These are phyloP conservation scores for Euphydryas editha DNA, from an alignment of 2,888 invertebrate genomes.

Conservation along the genomic window DNA sequence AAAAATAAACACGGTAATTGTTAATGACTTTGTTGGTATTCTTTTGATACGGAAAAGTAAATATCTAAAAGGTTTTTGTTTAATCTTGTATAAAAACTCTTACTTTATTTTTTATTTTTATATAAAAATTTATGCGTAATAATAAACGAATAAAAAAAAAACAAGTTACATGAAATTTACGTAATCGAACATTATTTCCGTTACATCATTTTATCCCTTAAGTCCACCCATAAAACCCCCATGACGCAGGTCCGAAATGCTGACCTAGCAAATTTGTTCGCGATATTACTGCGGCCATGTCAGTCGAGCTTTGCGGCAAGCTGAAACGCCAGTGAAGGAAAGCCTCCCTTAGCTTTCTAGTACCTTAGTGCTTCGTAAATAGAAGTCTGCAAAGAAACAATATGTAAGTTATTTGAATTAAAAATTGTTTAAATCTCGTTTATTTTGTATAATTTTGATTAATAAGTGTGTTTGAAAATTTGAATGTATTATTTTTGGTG, in stretches of 20 bases:
- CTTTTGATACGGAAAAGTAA: too few relatives aligned
- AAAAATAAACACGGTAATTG: too few relatives aligned
- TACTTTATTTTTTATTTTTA: too few relatives aligned
- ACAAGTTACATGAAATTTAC: not conserved
- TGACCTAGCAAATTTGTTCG: constrained; percentile 53
- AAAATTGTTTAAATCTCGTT: constrained; percentile 11
- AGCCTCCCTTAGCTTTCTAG: constrained; percentile 24
- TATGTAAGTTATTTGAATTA: constrained; percentile 41
- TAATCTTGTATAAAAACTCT: too few relatives aligned
- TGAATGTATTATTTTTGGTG: not conserved
- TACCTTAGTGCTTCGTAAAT: constrained; percentile 20
- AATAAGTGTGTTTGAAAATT: not conserved
- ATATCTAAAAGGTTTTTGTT: too few relatives aligned
- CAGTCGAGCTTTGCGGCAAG: constrained; percentile 74
- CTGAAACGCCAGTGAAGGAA: constrained; percentile 56
- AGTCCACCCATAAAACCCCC: constrained; percentile 31
- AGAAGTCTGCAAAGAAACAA: constrained; percentile 19
- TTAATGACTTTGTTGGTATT: too few relatives aligned
- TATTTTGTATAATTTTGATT: not conserved
- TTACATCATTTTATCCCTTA: constrained; percentile 25
- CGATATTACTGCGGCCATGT: constrained; percentile 76
- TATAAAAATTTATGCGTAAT: not conserved
- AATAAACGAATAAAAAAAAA: not conserved
- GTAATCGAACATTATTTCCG: not conserved
- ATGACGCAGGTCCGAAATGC: constrained; percentile 49